Evolutionary conservation across 2,113 vertebrate genomes (phyloP), one percentile per base, ranked within the genome.

Genomic region (Hoplias malabaricus): DNA sequence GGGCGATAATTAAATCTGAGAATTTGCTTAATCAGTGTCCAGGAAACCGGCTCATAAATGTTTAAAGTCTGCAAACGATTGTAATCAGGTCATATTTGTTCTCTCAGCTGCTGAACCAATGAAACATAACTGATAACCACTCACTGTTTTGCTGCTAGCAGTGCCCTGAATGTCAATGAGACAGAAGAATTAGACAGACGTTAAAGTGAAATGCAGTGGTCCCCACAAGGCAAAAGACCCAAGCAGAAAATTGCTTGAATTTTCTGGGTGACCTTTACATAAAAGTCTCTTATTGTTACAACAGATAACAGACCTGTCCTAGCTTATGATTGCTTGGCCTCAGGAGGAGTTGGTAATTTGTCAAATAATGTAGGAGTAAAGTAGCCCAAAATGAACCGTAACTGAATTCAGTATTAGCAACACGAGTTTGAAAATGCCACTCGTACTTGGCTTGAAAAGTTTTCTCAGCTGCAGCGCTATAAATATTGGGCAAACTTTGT

Each of bases 391-490:
- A 31, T 21, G n/a, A 33, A 12, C 19, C 13, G 33, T 11, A 36
- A 43, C 59, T 61, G 14, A 73, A 61, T 59, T 59, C 54, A 21
- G n/a, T 43, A 73, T 73, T 43, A 21, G 54, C 16, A 43, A 31
- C 54, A 43, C 5, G 14, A 36, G 69, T 23, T n/a, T 63, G 59
- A 36, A 36, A n/a, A 63, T 13, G 29, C 3, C 57, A 61, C 14
- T 33, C 31, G 19, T 38, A 5, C 13, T 8, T 1, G 10, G 29
- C 50, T 11, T 19, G 9, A 31, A 62, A 63, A 36, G 19, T 61
- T 43, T 73, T 42, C 5, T 12, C 12, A n/a, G 53, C 16, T 69
- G 12, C 29, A 6, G 19, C 11, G 29, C 29, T 34, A 21, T 14
- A 53, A 53, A 50, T 53, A 14, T 21, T 50, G 5, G 11, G 31